Evolutionary conservation across 2,888 invertebrate species (phyloP).

Genomic region (Zygothrica quintamaculata): DNA sequence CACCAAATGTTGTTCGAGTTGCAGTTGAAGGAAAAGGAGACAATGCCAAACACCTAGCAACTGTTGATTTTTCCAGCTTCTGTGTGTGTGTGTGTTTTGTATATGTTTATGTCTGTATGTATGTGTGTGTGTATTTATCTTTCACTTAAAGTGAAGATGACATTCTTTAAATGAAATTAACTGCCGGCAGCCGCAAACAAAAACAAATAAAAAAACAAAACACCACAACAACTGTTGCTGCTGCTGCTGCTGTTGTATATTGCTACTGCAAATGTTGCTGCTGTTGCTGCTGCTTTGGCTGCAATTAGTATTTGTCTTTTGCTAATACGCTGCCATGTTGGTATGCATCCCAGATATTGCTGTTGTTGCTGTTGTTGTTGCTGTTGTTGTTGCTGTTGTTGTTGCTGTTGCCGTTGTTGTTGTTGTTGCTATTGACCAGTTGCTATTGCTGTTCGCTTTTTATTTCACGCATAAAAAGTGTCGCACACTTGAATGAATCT

Average conservation of each 20-base stretch:
- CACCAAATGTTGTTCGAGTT: slow-evolving; percentile 57
- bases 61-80: slow-evolving; percentile 53
- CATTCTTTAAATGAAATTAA: slow-evolving; percentile 84
- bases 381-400: slow-evolving; percentile 44
- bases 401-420: slow-evolving; percentile 42
- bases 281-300: slow-evolving; percentile 70
- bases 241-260: slow-evolving; percentile 32
- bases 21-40: slow-evolving; percentile 62
- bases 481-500: slow-evolving; percentile 76
- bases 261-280: slow-evolving; percentile 39
- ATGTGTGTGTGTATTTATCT: slow-evolving; percentile 75
- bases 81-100: slow-evolving; percentile 10
- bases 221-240: slow-evolving; percentile 48
- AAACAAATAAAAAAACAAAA: slow-evolving; percentile 42
- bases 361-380: slow-evolving; percentile 41
- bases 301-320: slow-evolving; percentile 82
- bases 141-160: slow-evolving; percentile 84
- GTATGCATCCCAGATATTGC: slow-evolving; percentile 68
- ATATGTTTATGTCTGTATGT: slow-evolving; percentile 17
- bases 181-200: slow-evolving; percentile 65
- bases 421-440: slow-evolving; percentile 32
- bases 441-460: slow-evolving; percentile 44
- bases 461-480: slow-evolving; percentile 73
- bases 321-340: slow-evolving; percentile 80
- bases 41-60: slow-evolving; percentile 61